Evolutionary conservation across 2,888 invertebrate genomes (phyloP), one percentile per base, ranked within the genome.

Genomic region (Nyleta sp.): DNA sequence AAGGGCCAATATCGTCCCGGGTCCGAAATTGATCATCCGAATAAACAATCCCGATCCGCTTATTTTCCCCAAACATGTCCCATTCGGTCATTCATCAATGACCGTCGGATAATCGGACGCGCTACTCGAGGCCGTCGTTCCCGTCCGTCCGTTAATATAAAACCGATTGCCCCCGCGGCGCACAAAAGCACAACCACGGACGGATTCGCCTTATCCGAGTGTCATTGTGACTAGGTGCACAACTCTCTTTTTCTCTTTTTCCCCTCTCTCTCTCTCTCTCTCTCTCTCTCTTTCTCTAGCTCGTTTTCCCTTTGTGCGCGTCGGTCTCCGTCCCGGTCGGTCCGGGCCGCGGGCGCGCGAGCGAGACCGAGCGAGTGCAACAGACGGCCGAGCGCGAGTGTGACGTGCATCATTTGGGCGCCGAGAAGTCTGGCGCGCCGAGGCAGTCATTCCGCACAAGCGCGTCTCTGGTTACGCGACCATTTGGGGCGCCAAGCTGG

Each of bases 391-490:
- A 44, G 68, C 59, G 53, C 53, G 24, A 24, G 24, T 81, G 80
- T 86, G 88, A 80, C 81, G 87, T 87, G 85, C 84, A 88, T 88
- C 85, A 89, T 90, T 90, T 89, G 88, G 90, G 90, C 90, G 90
- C 90, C 90, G 87, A 87, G 87, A 88, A 90, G 90, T 90, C 90
- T 90, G 89, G 89, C 88, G 82, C 87, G 87, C 82, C 79, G 76
- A 62, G 80, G 57, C 76, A 64, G 70, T 70, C 76, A 71, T 70
- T 70, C 70, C 70, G 65, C 76, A 71, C 84, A 86, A 84, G 84
- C 85, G 84, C 89, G 87, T 88, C 89, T 90, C 89, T 88, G 88
- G 89, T 90, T 90, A 90, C 89, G 87, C 87, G 89, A 87, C 89
- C 90, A 90, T 90, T 90, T 90, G 90, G 90, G 90, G 90, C 90